These are phyloP conservation scores for Rhinatrema bivittatum DNA, from an alignment of 2,797 vertebrate genomes.

Conservation along the genomic window DNA sequence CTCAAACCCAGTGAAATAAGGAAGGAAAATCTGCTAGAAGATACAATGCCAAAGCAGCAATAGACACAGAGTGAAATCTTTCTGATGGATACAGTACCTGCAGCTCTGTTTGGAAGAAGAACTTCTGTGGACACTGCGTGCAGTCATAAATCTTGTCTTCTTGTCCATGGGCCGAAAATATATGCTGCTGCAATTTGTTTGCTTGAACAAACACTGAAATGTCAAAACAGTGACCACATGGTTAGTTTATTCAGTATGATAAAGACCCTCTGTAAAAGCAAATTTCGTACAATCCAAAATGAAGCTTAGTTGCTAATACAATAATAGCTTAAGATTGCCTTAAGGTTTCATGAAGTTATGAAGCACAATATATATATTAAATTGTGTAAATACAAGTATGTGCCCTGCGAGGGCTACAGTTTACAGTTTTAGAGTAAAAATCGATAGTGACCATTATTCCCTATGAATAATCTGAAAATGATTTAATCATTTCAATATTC, in stretches of 20 bases:
- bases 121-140: slow-evolving; percentile 78
- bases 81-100: slow-evolving; percentile 53
- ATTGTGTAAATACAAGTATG: too few species aligned
- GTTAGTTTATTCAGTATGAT: slow-evolving; percentile 16
- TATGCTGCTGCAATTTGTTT: slow-evolving; percentile 77
- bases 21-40: too few species aligned
- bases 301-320: slow-evolving; percentile 2
- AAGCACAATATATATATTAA: too few species aligned
- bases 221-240: slow-evolving; percentile 28
- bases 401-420: too few species aligned
- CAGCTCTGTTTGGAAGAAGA: slow-evolving; percentile 80
- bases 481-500: slow-evolving; percentile 24
- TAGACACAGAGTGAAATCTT: too few species aligned
- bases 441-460: slow-evolving; percentile 27
- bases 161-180: slow-evolving; percentile 76
- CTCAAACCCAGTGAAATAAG: too few species aligned
- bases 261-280: slow-evolving; percentile 2
- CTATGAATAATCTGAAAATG: slow-evolving; percentile 35
- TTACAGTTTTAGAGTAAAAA: slow-evolving; percentile 28
- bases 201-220: slow-evolving; percentile 74
- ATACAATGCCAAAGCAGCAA: too few species aligned
- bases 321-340: too few species aligned
- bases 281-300: slow-evolving; percentile 10
- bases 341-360: too few species aligned
- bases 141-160: slow-evolving; percentile 82